A percentile compares a stretch with the other conserved stretches of the same genome.
phyloP scores from a whole-genome alignment of 2,888 invertebrate genomes.

The Zeuzera pyrina region DNA sequence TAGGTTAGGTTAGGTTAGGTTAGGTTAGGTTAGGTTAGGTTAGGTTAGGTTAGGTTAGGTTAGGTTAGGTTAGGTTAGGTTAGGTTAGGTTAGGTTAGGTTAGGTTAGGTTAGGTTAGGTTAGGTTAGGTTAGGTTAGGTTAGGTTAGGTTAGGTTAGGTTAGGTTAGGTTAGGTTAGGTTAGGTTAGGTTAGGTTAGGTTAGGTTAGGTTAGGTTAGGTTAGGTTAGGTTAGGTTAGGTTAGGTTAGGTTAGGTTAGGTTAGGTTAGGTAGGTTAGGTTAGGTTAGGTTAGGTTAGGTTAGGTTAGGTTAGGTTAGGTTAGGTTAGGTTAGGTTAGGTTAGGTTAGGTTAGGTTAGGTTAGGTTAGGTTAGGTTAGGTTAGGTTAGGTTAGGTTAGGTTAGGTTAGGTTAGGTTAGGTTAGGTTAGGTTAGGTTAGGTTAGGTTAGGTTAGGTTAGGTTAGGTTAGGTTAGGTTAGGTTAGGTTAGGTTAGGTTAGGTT shows the following conservation, averaged over 20 bases:
- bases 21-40: slow-evolving; percentile 8
- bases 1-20: slow-evolving; percentile 6
- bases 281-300: slow-evolving; percentile 8
- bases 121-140: slow-evolving; percentile 11
- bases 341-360: slow-evolving; percentile 12
- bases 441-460: slow-evolving; percentile 6
- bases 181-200: slow-evolving; percentile 14
- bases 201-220: slow-evolving; percentile 5
- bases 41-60: slow-evolving; percentile 11
- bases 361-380: slow-evolving; percentile 7
- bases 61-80: slow-evolving; percentile 12
- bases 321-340: slow-evolving; percentile 13
- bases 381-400: slow-evolving; percentile 8
- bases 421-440: slow-evolving; percentile 6
- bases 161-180: slow-evolving; percentile 12
- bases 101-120: slow-evolving; percentile 13
- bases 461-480: no score
- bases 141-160: slow-evolving; percentile 12
- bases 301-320: slow-evolving; percentile 11
- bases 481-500: slow-evolving; percentile 16
- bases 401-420: slow-evolving; percentile 5
- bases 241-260: slow-evolving; percentile 1
- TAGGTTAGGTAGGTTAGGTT: slow-evolving; percentile 4
- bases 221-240: not conserved
- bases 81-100: slow-evolving; percentile 12